Evolutionary conservation across 1,140 invertebrate genomes (phyloP).

Genomic region (Bombus fervidus): DNA sequence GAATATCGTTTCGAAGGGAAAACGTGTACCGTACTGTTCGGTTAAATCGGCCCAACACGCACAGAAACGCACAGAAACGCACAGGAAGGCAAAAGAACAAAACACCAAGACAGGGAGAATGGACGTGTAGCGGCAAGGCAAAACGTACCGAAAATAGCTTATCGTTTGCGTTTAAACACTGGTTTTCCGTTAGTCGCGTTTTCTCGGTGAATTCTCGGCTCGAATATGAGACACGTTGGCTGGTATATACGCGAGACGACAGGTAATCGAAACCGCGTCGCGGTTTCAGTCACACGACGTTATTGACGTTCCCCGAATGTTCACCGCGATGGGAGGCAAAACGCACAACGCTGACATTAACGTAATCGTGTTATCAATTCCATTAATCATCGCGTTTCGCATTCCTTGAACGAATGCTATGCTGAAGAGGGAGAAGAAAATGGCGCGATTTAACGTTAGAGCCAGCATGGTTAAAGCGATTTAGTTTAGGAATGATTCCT

Average conservation of each 20-base stretch:
- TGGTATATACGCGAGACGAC: neutral
- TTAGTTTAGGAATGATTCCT: too few species aligned
- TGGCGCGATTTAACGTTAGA: too few species aligned
- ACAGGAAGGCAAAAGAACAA: neutral
- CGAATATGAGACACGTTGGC: neutral
- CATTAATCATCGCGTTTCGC: neutral
- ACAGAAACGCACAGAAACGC: neutral
- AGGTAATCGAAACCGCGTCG: constrained; percentile 21
- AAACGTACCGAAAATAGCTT: constrained; percentile 35
- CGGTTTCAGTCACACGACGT: neutral
- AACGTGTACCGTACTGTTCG: neutral
- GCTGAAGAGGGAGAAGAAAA: neutral
- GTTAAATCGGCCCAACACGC: neutral
- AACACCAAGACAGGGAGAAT: neutral
- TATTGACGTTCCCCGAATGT: constrained; percentile 1
- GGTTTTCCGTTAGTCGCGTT: constrained; percentile 1
- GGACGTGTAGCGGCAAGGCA: neutral
- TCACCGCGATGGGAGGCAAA: neutral
- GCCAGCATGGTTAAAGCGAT: too few species aligned
- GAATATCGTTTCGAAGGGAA: neutral
- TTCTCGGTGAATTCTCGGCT: neutral
- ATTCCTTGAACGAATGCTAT: neutral
- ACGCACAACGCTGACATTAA: neutral
- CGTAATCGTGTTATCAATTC: neutral
- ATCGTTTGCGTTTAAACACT: constrained; percentile 22